Conservation (phyloP, 2,797 vertebrate species). For the Notamacropus eugenii region DNA sequence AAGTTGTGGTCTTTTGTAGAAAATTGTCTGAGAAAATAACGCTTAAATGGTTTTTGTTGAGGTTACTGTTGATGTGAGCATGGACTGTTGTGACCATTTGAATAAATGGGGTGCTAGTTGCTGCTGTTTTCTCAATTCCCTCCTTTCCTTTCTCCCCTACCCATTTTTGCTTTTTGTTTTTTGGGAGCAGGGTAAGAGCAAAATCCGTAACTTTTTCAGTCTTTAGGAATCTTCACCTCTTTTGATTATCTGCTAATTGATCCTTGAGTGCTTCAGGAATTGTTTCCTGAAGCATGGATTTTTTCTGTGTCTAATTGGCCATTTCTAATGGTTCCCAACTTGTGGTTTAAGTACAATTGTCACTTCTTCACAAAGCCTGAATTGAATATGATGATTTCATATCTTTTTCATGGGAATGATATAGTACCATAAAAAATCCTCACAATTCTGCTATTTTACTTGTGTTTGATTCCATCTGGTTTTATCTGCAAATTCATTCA, state of each 20-base stretch:
- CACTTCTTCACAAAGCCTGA: not conserved
- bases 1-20: too few species aligned
- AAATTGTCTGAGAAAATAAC: too few species aligned
- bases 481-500: not conserved
- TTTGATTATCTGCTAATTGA: not conserved
- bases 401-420: not conserved
- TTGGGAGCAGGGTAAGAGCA: not conserved
- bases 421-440: not conserved
- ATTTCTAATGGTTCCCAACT: not conserved
- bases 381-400: not conserved
- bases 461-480: not conserved
- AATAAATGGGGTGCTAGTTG: too few species aligned
- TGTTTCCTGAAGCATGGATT: not conserved
- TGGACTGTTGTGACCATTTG: too few species aligned
- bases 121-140: too few species aligned
- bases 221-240: not conserved
- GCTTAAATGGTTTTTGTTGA: too few species aligned
- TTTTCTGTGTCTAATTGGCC: not conserved
- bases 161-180: not conserved
- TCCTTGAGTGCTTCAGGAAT: not conserved
- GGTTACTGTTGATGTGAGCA: too few species aligned
- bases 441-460: not conserved
- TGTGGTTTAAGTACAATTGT: not conserved
- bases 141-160: too few species aligned
- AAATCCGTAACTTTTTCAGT: not conserved